phyloP scores from a whole-genome alignment of 1,140 invertebrate genomes.

The Apis dorsata region DNA sequence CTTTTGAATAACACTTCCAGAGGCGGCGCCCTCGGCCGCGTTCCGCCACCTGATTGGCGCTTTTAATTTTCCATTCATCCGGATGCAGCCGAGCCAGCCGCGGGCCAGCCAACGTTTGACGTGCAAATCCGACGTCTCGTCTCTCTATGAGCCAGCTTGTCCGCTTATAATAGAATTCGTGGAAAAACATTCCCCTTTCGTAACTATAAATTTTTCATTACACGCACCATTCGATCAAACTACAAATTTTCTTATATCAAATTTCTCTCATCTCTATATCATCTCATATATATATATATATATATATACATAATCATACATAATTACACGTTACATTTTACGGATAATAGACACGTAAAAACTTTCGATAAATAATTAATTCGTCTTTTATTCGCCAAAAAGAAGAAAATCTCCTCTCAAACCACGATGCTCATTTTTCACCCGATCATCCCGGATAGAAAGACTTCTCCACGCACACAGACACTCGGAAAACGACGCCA shows the following conservation, averaged over 20 bases:
- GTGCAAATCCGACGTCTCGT: slow-evolving; percentile 49
- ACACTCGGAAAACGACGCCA: neutral
- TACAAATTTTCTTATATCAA: too few species aligned
- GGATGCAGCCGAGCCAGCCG: slow-evolving; percentile 27
- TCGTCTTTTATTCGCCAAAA: too few species aligned
- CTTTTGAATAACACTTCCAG: slow-evolving; percentile 58
- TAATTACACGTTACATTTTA: too few species aligned
- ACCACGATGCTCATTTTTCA: slow-evolving; percentile 21
- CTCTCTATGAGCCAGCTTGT: slow-evolving; percentile 25
- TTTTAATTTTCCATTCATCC: slow-evolving; percentile 72
- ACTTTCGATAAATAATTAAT: too few species aligned
- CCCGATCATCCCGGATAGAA: too few species aligned
- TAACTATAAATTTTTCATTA: too few species aligned
- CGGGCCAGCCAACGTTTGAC: slow-evolving; percentile 57
- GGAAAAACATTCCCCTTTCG: neutral
- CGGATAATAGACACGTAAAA: too few species aligned
- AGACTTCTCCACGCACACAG: too few species aligned
- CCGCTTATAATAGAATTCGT: slow-evolving; percentile 45
- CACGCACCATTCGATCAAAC: too few species aligned
- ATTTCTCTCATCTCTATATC: neutral
- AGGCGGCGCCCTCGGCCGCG: slow-evolving; percentile 43
- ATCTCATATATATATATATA: too few species aligned
- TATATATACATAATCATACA: too few species aligned
- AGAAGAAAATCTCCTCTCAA: too few species aligned
- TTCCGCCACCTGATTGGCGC: slow-evolving; percentile 67